Conservation (phyloP, 1,140 invertebrate species). For the Brachionus koreanus region DNA sequence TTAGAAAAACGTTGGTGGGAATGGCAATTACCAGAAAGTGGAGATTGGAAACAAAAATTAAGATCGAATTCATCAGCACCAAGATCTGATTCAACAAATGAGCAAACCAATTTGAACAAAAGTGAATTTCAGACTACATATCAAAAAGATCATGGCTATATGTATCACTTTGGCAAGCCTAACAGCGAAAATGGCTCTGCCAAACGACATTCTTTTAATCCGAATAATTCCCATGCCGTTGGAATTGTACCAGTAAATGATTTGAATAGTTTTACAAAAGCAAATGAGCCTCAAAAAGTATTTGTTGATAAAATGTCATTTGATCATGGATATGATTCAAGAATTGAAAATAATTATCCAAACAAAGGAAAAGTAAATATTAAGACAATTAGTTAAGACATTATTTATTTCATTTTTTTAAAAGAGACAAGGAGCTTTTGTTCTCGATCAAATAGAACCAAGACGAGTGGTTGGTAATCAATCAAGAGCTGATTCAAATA, state of each 20-base stretch:
- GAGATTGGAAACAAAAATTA: neutral
- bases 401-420: neutral
- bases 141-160: constrained; percentile 34
- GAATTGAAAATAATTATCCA: constrained; percentile 35
- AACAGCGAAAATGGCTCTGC: neutral
- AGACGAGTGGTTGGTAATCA: neutral
- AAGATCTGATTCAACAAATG: neutral
- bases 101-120: neutral
- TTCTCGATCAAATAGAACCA: constrained; percentile 15
- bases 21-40: neutral
- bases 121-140: constrained; percentile 39
- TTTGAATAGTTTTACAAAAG: constrained; percentile 23
- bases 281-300: constrained; percentile 10
- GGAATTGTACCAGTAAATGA: constrained; percentile 42
- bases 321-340: constrained; percentile 27
- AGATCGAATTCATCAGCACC: neutral
- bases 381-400: neutral
- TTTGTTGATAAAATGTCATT: constrained; percentile 44
- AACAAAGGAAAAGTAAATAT: constrained; percentile 19
- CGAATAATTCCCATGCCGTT: constrained; percentile 5
- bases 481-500: constrained; percentile 14
- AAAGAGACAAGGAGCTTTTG: constrained; percentile 40
- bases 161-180: constrained; percentile 1
- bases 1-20: constrained; percentile 42
- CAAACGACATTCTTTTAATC: constrained; percentile 22